Base-by-base conservation (phyloP, 2,113 vertebrate species). In the Percina caprodes region DNA sequence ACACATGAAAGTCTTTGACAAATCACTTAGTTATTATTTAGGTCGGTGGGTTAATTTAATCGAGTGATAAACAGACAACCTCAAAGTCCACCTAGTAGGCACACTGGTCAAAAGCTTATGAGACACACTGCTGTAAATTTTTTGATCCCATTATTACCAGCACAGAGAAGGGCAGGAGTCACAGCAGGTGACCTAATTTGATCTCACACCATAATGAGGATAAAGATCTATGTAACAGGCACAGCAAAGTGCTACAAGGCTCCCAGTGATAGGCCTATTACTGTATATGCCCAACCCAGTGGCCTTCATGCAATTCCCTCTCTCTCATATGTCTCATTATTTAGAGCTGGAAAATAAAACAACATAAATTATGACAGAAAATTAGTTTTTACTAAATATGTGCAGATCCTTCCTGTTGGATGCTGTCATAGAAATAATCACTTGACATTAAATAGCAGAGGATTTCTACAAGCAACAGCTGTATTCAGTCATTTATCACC, bases 161-260 rank as follows among this genome's bases (percentile, higher is more conserved):
- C 74, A 74, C 63, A 68, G 74, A 58, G 67, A 71, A 88, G 76
- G 84, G 78, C 76, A 88, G 68, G 63, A 86, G 81, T 85, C 87
- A 82, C 82, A 81, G 77, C 86, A 86, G 89, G 83, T 92, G 86
- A 87, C 80, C 85, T 84, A 86, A 91, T 91, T 84, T 86, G 80
- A 90, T 92, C 85, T 85, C 76, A 88, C 51, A 72, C 60, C 82
- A 73, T 88, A 91, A 93, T 87, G 83, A 88, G 82, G 85, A 90
- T 86, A 82, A 91, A 89, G 73, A 93, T 77, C 75, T 71, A 55
- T 74, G 73, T 89, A 89, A 91, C 79, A 83, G 86, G 72, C 69
- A 35, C 66, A 72, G 84, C 48, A 66, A 88, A 72, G 88, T 87
- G 88, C 86, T 79, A 76, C 62, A 79, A 73, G 46, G 65, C 74